Evolutionary conservation across 2,888 invertebrate species (phyloP).

Genomic region (Synanthedon vespiformis): DNA sequence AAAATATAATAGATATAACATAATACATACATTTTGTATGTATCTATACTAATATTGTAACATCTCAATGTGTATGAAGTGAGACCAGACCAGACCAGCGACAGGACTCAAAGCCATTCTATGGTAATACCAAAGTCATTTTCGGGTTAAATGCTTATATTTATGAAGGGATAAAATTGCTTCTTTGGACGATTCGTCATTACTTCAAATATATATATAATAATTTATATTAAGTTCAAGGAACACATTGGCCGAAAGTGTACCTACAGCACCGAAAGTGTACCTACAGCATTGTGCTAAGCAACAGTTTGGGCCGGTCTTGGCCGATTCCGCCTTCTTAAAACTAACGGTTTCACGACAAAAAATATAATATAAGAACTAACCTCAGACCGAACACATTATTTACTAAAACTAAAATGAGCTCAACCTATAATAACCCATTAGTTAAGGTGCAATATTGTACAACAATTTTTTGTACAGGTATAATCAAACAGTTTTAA

Average conservation of each 20-base stretch:
- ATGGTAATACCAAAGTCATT: slow-evolving; percentile 10
- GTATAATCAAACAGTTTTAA: too few species aligned
- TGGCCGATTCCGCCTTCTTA: not conserved
- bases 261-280: slow-evolving; percentile 9
- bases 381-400: too few species aligned
- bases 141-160: slow-evolving; percentile 11
- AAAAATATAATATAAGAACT: not conserved
- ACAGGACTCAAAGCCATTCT: not conserved
- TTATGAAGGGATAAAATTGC: slow-evolving; percentile 8
- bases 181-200: not conserved
- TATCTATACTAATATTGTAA: too few species aligned
- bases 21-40: too few species aligned
- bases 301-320: not conserved
- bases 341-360: not conserved
- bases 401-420: too few species aligned
- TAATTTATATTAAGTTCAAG: too few species aligned
- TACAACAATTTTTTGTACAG: too few species aligned
- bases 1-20: too few species aligned
- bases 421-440: too few species aligned
- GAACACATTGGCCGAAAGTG: slow-evolving; percentile 10
- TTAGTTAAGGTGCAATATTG: too few species aligned
- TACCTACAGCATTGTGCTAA: slow-evolving; percentile 1
- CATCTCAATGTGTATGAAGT: too few species aligned
- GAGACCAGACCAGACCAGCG: too few species aligned
- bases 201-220: not conserved